Percentiles rank a stretch among this genome's conserved stretches.
These are phyloP conservation scores for Drosophila austrosaltans DNA, from an alignment of 2,888 invertebrate genomes.

Conservation along the genomic window DNA sequence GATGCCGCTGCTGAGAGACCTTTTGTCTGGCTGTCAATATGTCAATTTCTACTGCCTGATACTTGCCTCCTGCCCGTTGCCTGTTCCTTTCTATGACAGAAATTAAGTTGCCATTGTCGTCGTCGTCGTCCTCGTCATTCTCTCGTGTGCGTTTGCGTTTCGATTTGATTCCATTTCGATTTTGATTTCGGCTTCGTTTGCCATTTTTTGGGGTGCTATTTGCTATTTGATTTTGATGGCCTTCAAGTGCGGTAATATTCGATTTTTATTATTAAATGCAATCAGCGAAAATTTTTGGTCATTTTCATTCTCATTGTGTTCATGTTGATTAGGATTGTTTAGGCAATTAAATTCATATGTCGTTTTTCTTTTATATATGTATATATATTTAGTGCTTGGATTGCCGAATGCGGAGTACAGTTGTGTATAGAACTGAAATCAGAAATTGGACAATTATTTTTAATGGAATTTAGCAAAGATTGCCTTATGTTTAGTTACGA, in stretches of 20 bases:
- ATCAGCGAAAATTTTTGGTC: slow-evolving; percentile 56
- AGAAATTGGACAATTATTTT: not conserved
- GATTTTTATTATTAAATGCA: slow-evolving; percentile 80
- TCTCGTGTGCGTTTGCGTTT: slow-evolving; percentile 54
- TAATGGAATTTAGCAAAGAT: not conserved
- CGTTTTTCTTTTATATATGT: slow-evolving; percentile 45
- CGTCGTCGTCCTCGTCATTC: slow-evolving; percentile 47
- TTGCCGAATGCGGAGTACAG: not conserved
- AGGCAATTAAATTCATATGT: slow-evolving; percentile 78
- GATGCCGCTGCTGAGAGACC: slow-evolving; percentile 43
- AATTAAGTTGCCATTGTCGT: slow-evolving; percentile 75
- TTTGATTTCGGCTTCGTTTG: slow-evolving; percentile 42
- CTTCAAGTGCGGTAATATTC: slow-evolving; percentile 68
- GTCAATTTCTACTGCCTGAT: slow-evolving; percentile 59
- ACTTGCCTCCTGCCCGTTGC: slow-evolving; percentile 20
- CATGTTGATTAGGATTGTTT: slow-evolving; percentile 67
- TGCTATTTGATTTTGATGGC: slow-evolving; percentile 35
- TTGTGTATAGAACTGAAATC: not conserved
- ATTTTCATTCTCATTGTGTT: slow-evolving; percentile 62
- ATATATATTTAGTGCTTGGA: not conserved
- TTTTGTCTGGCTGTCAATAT: slow-evolving; percentile 76
- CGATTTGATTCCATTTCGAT: slow-evolving; percentile 37
- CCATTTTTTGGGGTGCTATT: slow-evolving; percentile 29
- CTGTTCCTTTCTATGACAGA: slow-evolving; percentile 58
- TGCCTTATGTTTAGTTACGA: not conserved